Base-by-base conservation (phyloP, 1,140 invertebrate species). In the Saccostrea cuccullata region DNA sequence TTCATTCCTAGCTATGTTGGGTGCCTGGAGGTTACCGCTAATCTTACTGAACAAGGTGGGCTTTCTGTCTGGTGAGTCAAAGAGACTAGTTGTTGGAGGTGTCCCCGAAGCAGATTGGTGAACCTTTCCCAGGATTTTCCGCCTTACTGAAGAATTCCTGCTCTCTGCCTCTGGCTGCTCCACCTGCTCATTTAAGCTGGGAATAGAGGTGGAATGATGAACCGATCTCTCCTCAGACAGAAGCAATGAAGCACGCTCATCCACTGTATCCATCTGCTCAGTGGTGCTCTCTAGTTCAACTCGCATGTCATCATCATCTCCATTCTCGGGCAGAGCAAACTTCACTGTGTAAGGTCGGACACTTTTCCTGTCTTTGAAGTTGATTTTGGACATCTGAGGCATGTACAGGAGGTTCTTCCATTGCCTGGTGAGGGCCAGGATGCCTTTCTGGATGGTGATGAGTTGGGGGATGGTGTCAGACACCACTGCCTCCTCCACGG, bases 331-430 rank as follows among this genome's bases (percentile, higher is more conserved):
- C 82, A 98, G 95, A 17, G 98, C 97, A 95, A 98, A 98, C 26
- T 97, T 98, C 15, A 98, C 97, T 94, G 98, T 98, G 86, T 98
- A 96, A 0, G 95, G 94, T 20, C 97, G 97, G 93, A 98, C 97
- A 84, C 96, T 97, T 96, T 98, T 98, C 86, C 93, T 93, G 13
- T 94, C 91, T 88, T 95, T 96, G 92, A 94, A 94, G 70, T 92
- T 91, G 20, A 98, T 97, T 92, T 99, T 98, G 84, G 98, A 47
- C 47, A 47, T 96, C 82, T 98, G 95, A 0, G 98, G 98, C 91
- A 98, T 99, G 93, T 99, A 99, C 2, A 99, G 95, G 5, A 98
- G 97, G 94, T 98, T 99, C 95, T 99, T 99, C 98, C 98, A 99
- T 93, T 99, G 98, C 3, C 98, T 96, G 92, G 98, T 98, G 26